Evolutionary conservation across 2,797 vertebrate species (phyloP).

Genomic region (Amazonetta brasiliensis): DNA sequence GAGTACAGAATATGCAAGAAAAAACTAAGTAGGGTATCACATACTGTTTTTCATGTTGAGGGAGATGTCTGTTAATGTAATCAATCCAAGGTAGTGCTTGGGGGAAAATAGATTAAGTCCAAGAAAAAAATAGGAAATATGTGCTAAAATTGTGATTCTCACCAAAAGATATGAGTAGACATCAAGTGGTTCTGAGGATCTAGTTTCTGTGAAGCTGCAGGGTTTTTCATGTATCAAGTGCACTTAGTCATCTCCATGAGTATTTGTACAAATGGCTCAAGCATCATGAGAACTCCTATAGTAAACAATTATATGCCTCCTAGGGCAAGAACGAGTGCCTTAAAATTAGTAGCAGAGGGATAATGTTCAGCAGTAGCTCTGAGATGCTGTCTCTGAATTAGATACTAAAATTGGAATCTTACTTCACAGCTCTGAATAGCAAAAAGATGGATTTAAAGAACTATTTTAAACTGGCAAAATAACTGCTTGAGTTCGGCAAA

Average conservation of each 20-base stretch:
- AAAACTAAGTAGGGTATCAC: background rate
- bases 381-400: constrained; percentile 6
- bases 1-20: background rate
- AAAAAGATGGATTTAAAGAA: background rate
- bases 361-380: background rate
- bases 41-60: background rate
- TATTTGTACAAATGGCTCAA: background rate
- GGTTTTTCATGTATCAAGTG: background rate
- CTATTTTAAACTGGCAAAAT: background rate
- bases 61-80: background rate
- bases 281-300: background rate
- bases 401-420: background rate
- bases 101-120: background rate
- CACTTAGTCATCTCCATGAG: background rate
- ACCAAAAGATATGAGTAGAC: background rate
- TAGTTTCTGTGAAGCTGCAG: background rate
- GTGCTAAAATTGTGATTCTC: background rate
- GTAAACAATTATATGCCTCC: background rate
- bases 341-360: background rate
- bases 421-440: background rate
- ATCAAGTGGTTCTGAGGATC: background rate
- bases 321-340: background rate
- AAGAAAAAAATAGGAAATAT: background rate
- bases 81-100: background rate
- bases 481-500: background rate